phyloP scores from a whole-genome alignment of 2,888 invertebrate genomes.

The Hirtodrosophila duncani region DNA sequence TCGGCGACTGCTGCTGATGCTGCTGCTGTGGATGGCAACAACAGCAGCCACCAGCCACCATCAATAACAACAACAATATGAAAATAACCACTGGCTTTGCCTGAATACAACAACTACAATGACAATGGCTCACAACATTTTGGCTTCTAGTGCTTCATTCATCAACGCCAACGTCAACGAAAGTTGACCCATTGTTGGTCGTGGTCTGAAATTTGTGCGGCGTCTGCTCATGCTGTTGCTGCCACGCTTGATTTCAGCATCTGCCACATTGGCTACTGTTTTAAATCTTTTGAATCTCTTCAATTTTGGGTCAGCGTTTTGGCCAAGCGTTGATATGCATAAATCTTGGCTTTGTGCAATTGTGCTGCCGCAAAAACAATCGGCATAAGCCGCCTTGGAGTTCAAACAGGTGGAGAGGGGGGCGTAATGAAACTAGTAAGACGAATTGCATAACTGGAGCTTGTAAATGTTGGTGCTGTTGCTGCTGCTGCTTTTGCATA shows the following conservation, averaged over 20 bases:
- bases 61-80: conserved; percentile 11
- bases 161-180: conserved; percentile 60
- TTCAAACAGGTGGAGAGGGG: background rate
- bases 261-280: conserved; percentile 17
- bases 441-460: conserved; percentile 57
- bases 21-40: conserved; percentile 25
- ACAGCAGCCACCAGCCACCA: conserved; percentile 46
- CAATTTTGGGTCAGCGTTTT: conserved; percentile 66
- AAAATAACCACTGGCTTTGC: conserved; percentile 8
- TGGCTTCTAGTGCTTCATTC: conserved; percentile 41
- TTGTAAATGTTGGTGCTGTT: conserved; percentile 43
- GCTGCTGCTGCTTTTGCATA: conserved; percentile 27
- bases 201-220: conserved; percentile 19
- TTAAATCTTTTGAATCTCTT: conserved; percentile 19
- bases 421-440: background rate
- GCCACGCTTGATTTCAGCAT: conserved; percentile 55
- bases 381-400: conserved; percentile 26
- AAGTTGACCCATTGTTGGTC: conserved; percentile 66
- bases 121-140: background rate
- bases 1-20: conserved; percentile 28
- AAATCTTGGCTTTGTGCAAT: conserved; percentile 66
- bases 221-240: conserved; percentile 14
- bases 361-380: conserved; percentile 51
- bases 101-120: conserved; percentile 45
- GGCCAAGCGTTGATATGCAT: conserved; percentile 70